phyloP scores from a whole-genome alignment of 2,888 invertebrate species.

The Hirtodrosophila cameraria region DNA sequence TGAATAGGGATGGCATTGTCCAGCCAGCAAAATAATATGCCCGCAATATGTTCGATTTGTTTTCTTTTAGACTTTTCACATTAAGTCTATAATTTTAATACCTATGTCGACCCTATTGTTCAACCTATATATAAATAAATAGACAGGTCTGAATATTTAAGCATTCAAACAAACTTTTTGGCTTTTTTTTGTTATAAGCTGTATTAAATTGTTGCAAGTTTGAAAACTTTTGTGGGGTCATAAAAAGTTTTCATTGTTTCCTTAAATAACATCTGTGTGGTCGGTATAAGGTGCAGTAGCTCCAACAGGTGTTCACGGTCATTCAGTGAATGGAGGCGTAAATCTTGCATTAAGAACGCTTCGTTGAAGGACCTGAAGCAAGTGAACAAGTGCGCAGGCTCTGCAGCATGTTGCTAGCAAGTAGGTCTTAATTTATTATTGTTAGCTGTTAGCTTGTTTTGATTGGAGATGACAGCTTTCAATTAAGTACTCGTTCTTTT shows the following conservation, averaged over 20 bases:
- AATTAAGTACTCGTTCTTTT: no score
- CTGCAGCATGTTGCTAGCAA: conserved; percentile 63
- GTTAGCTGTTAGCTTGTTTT: no score
- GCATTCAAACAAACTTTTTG: conserved; percentile 7
- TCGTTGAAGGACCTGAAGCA: conserved; percentile 51
- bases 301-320: conserved; percentile 67
- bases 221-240: conserved; percentile 32
- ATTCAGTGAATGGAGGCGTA: conserved; percentile 75
- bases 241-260: conserved; percentile 58
- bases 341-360: conserved; percentile 71
- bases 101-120: no score
- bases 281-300: conserved; percentile 21
- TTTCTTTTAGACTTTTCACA: no score
- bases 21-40: no score
- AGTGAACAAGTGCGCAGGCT: conserved; percentile 52
- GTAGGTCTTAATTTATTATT: no score
- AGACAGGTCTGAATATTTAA: no score
- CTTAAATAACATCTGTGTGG: conserved; percentile 19
- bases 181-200: conserved; percentile 33
- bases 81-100: no score
- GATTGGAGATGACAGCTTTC: no score
- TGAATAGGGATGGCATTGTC: no score
- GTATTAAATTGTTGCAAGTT: conserved; percentile 20
- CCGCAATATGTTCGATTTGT: no score
- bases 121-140: no score